Evolutionary conservation across 37 sponge, comb jelly and placozoan species (phyloP), one percentile per base, ranked within the genome.

Genomic region (Beroe forskalii): DNA sequence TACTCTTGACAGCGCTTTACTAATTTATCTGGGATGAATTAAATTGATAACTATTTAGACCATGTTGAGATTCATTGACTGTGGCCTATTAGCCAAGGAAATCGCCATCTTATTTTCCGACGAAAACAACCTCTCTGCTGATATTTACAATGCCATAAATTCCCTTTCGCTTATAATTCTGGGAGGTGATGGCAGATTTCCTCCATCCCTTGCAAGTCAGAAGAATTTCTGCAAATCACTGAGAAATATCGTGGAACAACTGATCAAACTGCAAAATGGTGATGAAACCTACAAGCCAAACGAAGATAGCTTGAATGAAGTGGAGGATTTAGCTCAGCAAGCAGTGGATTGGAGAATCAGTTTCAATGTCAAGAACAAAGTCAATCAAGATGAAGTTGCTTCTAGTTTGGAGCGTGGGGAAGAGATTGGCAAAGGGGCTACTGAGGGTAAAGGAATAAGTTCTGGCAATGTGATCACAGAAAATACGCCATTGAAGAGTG

Each of bases 241-340:
- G 20, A 28, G 72, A 1, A 69, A 69, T 37, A 69, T 69, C 4
- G 72, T 69, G 4, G 72, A 69, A 33, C 72, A 69, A 32, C 36
- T 69, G 6, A 33, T 69, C 8, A 69, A 69, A 35, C 72, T 69
- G 28, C 72, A 69, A 37, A 31, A 69, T 69, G 72, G 72, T 4
- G 72, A 69, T 27, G 33, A 69, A 69, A 37, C 28, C 36, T 69
- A 32, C 72, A 32, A 69, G 17, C 6, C 32, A 17, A 36, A 69
- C 38, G 72, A 69, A 20, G 72, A 32, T 33, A 69, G 72, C 32
- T 17, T 69, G 38, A 37, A 14, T 14, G 32, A 69, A 33, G 72
- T 69, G 2, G 72, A 69, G 72, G 72, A 69, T 69, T 17, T 69
- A 32, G 72, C 72, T 31, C 72, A 69, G 72, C 72, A 69, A 69